Conservation (phyloP, 2,113 vertebrate genomes). For the Tretioscincus oriximinensis region DNA sequence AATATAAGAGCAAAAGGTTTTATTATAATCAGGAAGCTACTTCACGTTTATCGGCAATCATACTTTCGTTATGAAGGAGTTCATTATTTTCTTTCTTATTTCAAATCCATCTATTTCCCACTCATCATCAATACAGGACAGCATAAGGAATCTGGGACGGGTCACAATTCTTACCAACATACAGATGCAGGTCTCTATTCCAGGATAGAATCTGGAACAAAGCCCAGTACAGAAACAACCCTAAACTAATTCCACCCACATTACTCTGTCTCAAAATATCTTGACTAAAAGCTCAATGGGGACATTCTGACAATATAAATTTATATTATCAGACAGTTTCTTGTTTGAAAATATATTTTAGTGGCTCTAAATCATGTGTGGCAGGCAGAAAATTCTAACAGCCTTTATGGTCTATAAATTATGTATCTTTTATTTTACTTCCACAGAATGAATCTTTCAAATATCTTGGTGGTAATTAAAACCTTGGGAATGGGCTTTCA, state of each 20-base stretch:
- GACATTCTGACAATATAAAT: background rate
- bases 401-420: slow-evolving; percentile 28
- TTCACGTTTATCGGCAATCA: background rate
- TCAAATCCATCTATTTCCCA: background rate
- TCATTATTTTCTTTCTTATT: background rate
- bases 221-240: too few species aligned
- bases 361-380: background rate
- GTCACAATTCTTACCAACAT: too few species aligned
- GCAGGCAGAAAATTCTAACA: background rate
- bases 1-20: too few species aligned
- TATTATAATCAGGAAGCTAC: background rate
- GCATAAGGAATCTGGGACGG: background rate
- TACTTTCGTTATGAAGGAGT: background rate
- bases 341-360: background rate
- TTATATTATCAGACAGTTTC: background rate
- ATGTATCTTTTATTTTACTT: slow-evolving; percentile 33
- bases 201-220: too few species aligned
- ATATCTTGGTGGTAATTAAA: slow-evolving; percentile 91
- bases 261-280: background rate
- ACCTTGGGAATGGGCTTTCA: slow-evolving; percentile 96
- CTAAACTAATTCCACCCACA: background rate
- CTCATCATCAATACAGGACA: background rate
- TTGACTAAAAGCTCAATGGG: background rate
- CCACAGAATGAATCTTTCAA: slow-evolving; percentile 82
- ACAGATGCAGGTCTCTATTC: too few species aligned